phyloP scores from a whole-genome alignment of 2,888 invertebrate genomes.

The Oscheius onirici region DNA sequence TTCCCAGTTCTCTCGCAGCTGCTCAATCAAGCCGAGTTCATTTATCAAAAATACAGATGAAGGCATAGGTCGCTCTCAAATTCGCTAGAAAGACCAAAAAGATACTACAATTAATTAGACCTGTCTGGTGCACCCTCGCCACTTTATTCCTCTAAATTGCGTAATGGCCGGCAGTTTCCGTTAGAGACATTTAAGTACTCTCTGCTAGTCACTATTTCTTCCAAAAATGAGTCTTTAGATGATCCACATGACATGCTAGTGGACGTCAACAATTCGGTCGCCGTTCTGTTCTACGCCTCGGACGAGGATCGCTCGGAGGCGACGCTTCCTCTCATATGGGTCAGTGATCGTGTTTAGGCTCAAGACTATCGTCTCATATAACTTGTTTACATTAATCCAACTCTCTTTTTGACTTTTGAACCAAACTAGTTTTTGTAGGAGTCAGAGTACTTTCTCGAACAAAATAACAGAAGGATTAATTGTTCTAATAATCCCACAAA shows the following conservation, averaged over 20 bases:
- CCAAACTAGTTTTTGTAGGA: too few species aligned
- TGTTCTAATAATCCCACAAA: too few species aligned
- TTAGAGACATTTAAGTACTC: background rate
- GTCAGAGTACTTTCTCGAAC: too few species aligned
- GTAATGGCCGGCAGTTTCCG: slow-evolving; percentile 10
- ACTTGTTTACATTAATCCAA: slow-evolving; percentile 1
- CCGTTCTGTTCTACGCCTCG: background rate
- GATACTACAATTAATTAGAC: background rate
- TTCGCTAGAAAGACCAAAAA: slow-evolving; percentile 6
- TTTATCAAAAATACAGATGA: too few species aligned
- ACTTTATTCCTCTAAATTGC: slow-evolving; percentile 5
- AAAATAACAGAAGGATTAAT: too few species aligned
- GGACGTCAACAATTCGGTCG: slow-evolving; percentile 25
- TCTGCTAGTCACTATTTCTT: background rate
- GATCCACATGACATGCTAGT: slow-evolving; percentile 15
- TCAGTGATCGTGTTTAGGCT: background rate
- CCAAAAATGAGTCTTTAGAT: slow-evolving; percentile 15
- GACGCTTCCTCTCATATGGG: slow-evolving; percentile 14
- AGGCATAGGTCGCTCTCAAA: background rate
- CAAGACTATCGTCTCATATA: background rate
- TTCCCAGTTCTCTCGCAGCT: too few species aligned
- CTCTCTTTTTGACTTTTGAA: too few species aligned
- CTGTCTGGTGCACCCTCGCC: background rate
- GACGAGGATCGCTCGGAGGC: background rate
- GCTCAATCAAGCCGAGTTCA: too few species aligned